phyloP scores from a whole-genome alignment of 1,140 invertebrate species.

The Stratiolaelaps scimitus region DNA sequence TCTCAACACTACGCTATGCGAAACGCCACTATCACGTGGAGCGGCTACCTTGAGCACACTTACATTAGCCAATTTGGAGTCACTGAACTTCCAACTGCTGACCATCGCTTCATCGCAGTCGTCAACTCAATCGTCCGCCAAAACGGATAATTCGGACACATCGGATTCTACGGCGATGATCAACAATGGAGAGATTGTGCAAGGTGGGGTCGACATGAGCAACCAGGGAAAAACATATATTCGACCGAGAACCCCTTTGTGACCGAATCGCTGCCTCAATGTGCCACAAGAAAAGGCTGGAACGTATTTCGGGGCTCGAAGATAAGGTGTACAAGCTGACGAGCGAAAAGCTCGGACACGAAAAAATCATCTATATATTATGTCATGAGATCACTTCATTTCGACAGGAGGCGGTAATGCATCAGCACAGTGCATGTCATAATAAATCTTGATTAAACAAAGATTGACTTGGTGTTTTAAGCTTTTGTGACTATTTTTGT shows the following conservation, averaged over 20 bases:
- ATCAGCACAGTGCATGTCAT: constrained; percentile 77
- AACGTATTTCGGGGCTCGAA: constrained; percentile 81
- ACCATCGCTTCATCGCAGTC: constrained; percentile 25
- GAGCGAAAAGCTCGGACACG: constrained; percentile 73
- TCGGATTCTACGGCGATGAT: constrained; percentile 49
- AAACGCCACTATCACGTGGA: too few species aligned
- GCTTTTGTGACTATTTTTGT: too few species aligned
- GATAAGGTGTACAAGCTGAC: constrained; percentile 84
- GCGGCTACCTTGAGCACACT: constrained; percentile 17
- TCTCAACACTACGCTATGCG: too few species aligned
- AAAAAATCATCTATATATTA: constrained; percentile 64
- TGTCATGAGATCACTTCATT: constrained; percentile 77
- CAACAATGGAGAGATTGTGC: constrained; percentile 73
- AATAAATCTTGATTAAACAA: constrained; percentile 38
- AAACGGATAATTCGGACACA: constrained; percentile 25
- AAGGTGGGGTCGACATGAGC: constrained; percentile 73
- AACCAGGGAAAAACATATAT: constrained; percentile 82
- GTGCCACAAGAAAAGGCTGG: constrained; percentile 81
- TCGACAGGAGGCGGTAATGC: constrained; percentile 88
- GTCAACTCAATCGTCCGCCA: constrained; percentile 1
- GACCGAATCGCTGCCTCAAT: constrained; percentile 95
- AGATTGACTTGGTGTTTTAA: too few species aligned
- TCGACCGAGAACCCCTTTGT: constrained; percentile 83
- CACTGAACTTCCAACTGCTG: constrained; percentile 29
- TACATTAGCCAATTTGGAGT: constrained; percentile 4